phyloP scores from a whole-genome alignment of 2,797 vertebrate genomes.

The Poliocrania exsul region DNA sequence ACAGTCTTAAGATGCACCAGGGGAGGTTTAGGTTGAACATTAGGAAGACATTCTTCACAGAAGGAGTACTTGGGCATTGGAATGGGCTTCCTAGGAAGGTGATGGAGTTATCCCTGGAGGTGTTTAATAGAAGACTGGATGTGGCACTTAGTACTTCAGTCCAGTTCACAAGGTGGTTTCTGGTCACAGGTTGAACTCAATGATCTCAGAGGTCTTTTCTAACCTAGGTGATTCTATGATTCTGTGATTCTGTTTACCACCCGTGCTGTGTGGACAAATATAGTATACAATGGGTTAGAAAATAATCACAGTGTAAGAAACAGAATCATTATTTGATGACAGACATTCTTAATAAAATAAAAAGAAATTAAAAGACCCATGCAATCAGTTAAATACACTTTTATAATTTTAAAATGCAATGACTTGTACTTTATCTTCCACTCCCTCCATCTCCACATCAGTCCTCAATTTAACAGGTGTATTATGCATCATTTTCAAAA shows the following conservation, averaged over 20 bases:
- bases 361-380: not conserved
- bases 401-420: not conserved
- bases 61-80: not conserved
- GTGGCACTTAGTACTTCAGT: not conserved
- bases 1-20: not conserved
- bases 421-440: not conserved
- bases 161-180: not conserved
- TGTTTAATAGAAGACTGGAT: not conserved
- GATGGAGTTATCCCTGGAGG: not conserved
- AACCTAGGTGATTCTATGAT: not conserved
- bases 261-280: not conserved
- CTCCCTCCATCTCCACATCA: not conserved
- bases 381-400: not conserved
- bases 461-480: not conserved
- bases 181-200: not conserved
- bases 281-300: not conserved
- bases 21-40: not conserved
- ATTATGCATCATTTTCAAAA: not conserved
- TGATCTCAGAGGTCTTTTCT: not conserved
- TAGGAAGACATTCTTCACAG: not conserved
- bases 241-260: not conserved
- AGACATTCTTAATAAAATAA: not conserved
- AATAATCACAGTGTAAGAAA: not conserved
- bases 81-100: not conserved
- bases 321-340: not conserved